Conservation (phyloP, 2,888 invertebrate genomes). For the Aethes cnicana region DNA sequence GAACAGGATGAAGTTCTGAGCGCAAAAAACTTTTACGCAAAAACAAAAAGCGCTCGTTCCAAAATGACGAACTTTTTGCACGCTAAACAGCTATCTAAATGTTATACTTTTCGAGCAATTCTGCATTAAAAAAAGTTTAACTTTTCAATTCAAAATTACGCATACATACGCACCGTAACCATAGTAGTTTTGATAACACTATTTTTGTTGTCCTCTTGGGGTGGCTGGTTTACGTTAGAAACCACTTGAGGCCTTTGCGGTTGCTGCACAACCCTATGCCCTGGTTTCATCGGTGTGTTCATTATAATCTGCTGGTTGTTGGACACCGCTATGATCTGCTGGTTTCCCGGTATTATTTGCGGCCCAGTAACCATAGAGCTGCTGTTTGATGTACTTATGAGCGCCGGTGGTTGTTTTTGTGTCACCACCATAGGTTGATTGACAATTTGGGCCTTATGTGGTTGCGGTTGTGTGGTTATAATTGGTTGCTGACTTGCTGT, state of each 20-base stretch:
- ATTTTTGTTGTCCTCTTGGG: constrained; percentile 51
- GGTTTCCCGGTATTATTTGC: constrained; percentile 58
- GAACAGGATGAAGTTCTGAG: no score
- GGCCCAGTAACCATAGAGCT: constrained; percentile 55
- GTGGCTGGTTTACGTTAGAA: constrained; percentile 44
- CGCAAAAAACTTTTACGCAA: no score
- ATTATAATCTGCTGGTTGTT: constrained; percentile 72
- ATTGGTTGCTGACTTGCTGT: constrained; percentile 76
- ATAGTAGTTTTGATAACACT: constrained; percentile 54
- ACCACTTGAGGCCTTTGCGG: constrained; percentile 57
- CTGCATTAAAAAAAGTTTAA: no score
- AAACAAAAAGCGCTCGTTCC: no score
- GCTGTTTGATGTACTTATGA: constrained; percentile 57
- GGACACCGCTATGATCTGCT: constrained; percentile 68
- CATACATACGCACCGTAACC: constrained; percentile 48
- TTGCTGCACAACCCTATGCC: constrained; percentile 60
- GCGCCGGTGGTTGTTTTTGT: constrained; percentile 68
- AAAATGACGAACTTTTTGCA: no score
- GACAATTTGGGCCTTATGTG: constrained; percentile 79
- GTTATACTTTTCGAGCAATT: no score
- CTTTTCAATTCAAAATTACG: no score
- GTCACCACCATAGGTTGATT: constrained; percentile 66
- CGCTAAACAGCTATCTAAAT: no score
- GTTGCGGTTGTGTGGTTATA: constrained; percentile 74
- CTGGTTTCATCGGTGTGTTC: constrained; percentile 63